phyloP scores from a whole-genome alignment of 2,113 vertebrate genomes.

The Cheilinus undulatus region DNA sequence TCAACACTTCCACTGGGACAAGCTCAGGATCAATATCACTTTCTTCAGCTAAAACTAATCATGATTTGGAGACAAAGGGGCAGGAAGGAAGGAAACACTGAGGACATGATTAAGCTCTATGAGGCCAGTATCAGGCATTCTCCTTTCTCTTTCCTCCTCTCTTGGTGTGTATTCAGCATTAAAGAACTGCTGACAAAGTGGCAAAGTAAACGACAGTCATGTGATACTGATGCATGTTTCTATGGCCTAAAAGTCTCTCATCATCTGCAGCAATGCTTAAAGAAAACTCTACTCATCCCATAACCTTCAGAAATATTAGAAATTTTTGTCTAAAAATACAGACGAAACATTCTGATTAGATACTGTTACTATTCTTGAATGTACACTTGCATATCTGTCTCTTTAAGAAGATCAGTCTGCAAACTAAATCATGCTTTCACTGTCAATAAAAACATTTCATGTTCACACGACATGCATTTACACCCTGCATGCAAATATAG shows the following conservation, averaged over 20 bases:
- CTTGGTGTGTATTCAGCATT: conserved; percentile 38
- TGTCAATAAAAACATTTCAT: too few species aligned
- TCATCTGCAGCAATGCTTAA: neutral
- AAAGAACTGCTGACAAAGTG: conserved; percentile 64
- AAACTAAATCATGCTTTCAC: too few species aligned
- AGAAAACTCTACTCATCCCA: neutral
- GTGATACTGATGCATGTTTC: conserved; percentile 44
- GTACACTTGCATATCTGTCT: neutral
- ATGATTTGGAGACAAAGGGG: conserved; percentile 14
- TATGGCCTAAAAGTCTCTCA: neutral
- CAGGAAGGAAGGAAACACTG: conserved; percentile 64
- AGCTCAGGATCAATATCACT: neutral
- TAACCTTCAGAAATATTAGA: neutral
- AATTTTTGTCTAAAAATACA: neutral
- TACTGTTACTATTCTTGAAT: neutral
- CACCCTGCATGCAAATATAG: too few species aligned
- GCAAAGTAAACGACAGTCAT: conserved; percentile 46
- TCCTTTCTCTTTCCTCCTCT: conserved; percentile 27
- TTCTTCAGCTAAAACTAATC: conserved; percentile 15
- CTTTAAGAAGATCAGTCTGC: neutral
- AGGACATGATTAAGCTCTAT: conserved; percentile 60
- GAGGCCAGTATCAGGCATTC: conserved; percentile 39
- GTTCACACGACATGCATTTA: neutral
- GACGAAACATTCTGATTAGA: too few species aligned
- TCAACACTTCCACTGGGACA: neutral